These are phyloP conservation scores for Lamprologus speciosus DNA, from an alignment of 2,113 vertebrate genomes.

Conservation along the genomic window DNA sequence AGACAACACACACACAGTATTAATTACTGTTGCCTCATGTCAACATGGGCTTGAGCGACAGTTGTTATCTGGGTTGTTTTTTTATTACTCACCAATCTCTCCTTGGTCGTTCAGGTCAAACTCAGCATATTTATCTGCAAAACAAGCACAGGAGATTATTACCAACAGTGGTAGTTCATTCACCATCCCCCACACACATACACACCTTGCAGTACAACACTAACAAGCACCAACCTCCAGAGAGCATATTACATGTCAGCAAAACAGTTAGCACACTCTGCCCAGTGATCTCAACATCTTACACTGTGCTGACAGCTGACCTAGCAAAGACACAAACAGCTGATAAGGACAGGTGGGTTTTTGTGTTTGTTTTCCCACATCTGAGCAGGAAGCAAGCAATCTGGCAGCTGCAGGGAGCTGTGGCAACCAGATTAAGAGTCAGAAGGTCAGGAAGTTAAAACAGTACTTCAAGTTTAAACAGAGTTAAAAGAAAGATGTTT, in stretches of 20 bases:
- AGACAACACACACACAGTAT: conserved; percentile 31
- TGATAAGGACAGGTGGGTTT: conserved; percentile 37
- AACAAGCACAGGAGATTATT: conserved; percentile 4
- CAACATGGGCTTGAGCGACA: background rate
- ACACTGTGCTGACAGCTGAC: conserved; percentile 11
- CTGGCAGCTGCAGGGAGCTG: background rate
- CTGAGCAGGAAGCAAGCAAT: background rate
- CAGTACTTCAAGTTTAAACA: background rate
- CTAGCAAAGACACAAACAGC: conserved; percentile 4
- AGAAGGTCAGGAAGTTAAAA: background rate
- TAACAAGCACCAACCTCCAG: background rate
- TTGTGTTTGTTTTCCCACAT: background rate
- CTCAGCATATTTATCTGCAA: conserved; percentile 95
- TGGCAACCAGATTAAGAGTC: background rate
- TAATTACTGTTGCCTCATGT: conserved; percentile 43
- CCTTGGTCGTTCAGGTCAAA: conserved; percentile 96
- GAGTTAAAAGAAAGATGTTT: background rate
- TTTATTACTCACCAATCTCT: conserved; percentile 88
- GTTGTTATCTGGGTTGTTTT: conserved; percentile 8
- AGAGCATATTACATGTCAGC: conserved; percentile 2
- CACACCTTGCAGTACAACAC: background rate
- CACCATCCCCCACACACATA: background rate
- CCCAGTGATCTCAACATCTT: background rate
- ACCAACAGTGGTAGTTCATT: background rate
- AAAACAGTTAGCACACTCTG: background rate